Percentiles rank a stretch among this genome's conserved stretches.
Conservation (phyloP, 2,888 invertebrate genomes). For the Adela reaumurella region DNA sequence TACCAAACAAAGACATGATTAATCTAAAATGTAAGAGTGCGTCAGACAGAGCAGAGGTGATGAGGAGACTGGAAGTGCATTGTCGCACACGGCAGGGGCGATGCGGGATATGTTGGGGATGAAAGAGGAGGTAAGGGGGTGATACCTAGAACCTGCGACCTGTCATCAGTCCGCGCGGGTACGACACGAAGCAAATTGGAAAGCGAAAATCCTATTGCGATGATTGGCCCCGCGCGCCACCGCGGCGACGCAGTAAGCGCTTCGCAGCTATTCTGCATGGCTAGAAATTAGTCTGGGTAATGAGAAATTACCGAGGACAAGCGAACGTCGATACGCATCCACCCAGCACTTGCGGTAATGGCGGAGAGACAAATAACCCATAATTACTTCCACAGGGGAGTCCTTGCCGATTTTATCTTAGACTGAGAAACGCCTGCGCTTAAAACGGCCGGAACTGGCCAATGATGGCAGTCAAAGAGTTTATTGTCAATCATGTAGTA, state of each 20-base stretch:
- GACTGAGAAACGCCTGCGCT: too few relatives aligned
- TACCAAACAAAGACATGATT: too few relatives aligned
- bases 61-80: too few relatives aligned
- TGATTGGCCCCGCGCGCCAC: slow-evolving; percentile 25
- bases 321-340: background rate
- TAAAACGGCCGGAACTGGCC: too few relatives aligned
- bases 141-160: background rate
- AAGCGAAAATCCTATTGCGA: slow-evolving; percentile 48
- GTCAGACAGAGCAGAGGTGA: too few relatives aligned
- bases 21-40: too few relatives aligned
- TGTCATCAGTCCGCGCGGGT: background rate
- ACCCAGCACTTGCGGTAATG: background rate
- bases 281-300: background rate
- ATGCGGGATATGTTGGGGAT: too few relatives aligned
- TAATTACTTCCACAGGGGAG: background rate
- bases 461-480: too few relatives aligned
- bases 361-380: background rate
- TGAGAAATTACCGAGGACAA: background rate
- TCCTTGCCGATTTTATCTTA: background rate
- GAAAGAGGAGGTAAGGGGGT: background rate
- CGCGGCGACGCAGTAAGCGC: background rate
- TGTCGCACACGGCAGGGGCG: too few relatives aligned
- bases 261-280: background rate
- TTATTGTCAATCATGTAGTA: too few relatives aligned
- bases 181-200: slow-evolving; percentile 41